These are phyloP conservation scores for Hexactinellida sp. DNA, from an alignment of 37 sponge, comb jelly and placozoan genomes.

Conservation along the genomic window DNA sequence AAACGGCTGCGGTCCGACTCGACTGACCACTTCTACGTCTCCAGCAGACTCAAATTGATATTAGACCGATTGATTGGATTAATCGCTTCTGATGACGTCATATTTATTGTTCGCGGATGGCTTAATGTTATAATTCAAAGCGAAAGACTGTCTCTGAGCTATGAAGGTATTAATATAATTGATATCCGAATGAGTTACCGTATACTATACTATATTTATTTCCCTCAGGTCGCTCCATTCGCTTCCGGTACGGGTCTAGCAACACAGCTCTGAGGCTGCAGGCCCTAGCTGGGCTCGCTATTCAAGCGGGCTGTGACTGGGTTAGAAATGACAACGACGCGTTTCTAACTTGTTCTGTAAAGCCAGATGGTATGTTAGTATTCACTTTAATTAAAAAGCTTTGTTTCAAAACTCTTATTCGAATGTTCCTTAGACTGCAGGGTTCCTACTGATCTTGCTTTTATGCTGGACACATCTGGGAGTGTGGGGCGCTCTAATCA, in stretches of 20 bases:
- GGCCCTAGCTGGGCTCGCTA: constrained; percentile 26
- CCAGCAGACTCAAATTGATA: background rate
- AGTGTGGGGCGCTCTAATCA: constrained; percentile 60
- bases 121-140: background rate
- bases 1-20: background rate
- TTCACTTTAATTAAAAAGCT: background rate
- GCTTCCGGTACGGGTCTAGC: background rate
- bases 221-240: background rate
- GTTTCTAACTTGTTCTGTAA: background rate
- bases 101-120: background rate
- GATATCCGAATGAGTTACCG: background rate
- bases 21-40: background rate
- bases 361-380: background rate
- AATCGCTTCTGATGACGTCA: background rate
- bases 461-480: constrained; percentile 67
- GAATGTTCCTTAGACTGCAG: constrained; percentile 37
- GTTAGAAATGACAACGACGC: constrained; percentile 21
- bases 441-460: constrained; percentile 47
- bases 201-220: background rate
- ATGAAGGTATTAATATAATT: background rate
- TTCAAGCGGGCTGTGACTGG: constrained; percentile 67
- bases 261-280: background rate
- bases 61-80: background rate
- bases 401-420: background rate
- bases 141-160: background rate